phyloP scores from a whole-genome alignment of 2,113 vertebrate species.

The Falcunculus frontatus region DNA sequence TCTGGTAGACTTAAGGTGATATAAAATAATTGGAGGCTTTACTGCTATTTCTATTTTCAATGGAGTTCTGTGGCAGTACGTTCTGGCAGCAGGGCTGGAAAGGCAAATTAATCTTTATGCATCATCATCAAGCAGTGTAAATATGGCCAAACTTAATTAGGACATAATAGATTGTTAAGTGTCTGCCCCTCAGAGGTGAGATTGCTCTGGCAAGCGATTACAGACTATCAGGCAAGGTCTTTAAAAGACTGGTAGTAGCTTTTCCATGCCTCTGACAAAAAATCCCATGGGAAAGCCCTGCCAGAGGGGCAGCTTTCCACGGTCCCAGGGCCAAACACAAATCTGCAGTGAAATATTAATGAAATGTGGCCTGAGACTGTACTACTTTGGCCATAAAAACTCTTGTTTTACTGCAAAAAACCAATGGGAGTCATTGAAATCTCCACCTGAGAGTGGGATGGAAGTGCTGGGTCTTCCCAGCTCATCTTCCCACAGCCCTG shows the following conservation, averaged over 20 bases:
- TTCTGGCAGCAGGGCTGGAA: not conserved
- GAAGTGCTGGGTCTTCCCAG: not conserved
- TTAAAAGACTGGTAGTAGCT: not conserved
- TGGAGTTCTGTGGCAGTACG: not conserved
- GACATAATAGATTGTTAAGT: slow-evolving; percentile 43
- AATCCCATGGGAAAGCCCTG: not conserved
- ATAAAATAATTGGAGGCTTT: slow-evolving; percentile 55
- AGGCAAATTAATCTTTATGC: slow-evolving; percentile 66
- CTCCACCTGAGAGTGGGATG: not conserved
- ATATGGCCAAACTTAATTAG: slow-evolving; percentile 61
- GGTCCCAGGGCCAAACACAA: not conserved
- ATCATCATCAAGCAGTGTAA: slow-evolving; percentile 54
- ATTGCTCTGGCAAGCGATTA: slow-evolving; percentile 14
- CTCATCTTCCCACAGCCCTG: not conserved
- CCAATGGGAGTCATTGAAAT: not conserved
- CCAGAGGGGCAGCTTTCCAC: not conserved
- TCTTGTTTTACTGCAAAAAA: not conserved
- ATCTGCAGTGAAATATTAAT: not conserved
- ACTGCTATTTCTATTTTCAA: slow-evolving; percentile 40
- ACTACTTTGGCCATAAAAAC: not conserved
- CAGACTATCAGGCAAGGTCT: not conserved
- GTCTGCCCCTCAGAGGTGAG: slow-evolving; percentile 8
- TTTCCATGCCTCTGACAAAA: not conserved
- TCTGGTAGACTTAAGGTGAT: slow-evolving; percentile 14
- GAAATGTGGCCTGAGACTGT: not conserved